Conservation (phyloP, 2,797 vertebrate genomes). For the Merluccius polli region DNA sequence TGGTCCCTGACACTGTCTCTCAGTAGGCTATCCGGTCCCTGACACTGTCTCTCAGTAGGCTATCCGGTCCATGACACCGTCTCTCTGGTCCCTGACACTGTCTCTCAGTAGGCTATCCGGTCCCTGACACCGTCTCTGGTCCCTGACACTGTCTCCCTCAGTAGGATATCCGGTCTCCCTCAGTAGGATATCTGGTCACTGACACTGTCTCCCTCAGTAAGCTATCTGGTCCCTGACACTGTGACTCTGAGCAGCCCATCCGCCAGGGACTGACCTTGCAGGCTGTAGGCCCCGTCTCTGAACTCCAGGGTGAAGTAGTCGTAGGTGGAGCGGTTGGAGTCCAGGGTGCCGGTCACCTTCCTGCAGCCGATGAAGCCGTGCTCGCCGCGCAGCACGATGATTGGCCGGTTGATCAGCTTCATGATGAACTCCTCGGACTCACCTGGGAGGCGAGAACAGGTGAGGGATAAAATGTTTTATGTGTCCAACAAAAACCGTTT, state of each 20-base stretch:
- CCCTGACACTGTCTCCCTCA: no score
- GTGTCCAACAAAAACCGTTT: neutral
- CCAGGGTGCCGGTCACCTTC: conserved; percentile 93
- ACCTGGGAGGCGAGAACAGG: conserved; percentile 56
- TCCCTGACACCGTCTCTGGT: no score
- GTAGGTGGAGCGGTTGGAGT: conserved; percentile 93
- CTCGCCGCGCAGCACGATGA: conserved; percentile 93
- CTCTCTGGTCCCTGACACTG: no score
- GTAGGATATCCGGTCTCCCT: no score
- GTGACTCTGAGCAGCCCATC: neutral
- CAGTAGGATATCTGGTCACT: no score
- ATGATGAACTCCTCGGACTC: conserved; percentile 92
- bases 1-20: no score
- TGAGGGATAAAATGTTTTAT: no score
- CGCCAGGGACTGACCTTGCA: conserved; percentile 77
- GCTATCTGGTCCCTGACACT: no score
- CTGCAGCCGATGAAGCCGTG: conserved; percentile 98
- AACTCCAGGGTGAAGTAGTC: conserved; percentile 96
- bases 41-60: no score
- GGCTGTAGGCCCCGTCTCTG: conserved; percentile 88
- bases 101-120: no score
- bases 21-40: no score
- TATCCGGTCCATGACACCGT: no score
- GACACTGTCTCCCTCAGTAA: neutral
- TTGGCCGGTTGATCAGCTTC: conserved; percentile 97